Evolutionary conservation across 2,113 vertebrate species (phyloP), one percentile per base, ranked within the genome.

Genomic region (Dolichallabes microphthalmus): DNA sequence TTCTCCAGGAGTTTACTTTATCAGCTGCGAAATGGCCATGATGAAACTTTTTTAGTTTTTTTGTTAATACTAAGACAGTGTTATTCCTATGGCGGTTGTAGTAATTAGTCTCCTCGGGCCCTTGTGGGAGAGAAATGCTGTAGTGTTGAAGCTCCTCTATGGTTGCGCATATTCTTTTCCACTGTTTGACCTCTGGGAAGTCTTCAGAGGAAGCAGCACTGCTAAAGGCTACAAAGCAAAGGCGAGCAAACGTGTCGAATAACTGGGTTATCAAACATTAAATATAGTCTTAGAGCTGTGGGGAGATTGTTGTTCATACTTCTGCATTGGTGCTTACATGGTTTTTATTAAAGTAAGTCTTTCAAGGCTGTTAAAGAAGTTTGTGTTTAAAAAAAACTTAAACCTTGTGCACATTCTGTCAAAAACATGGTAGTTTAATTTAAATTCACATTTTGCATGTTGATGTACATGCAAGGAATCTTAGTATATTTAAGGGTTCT

Each of bases 91-190:
- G 89, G 90, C 45, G 68, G 88, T 87, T 81, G 82, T 19, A 7
- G 89, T 89, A 91, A 90, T 89, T 75, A 88, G 82, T 57, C 27
- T 61, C 82, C 87, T 88, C 77, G 25, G 17, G 25, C 53, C 64
- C 79, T 58, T 77, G 13, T 66, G 78, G 64, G 69, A 86, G 87
- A 80, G 64, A 75, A 78, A 52, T 66, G 85, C 85, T 77, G 63
- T 27, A n/a, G 25, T 57, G 80, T 55, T 53, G 52, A 35, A 71
- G 39, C 45, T 75, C 88, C 82, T 35, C 85, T 84, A 27, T 88
- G 88, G 87, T 85, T 89, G 88, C 88, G 80, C 88, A 76, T 87
- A 61, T 84, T 86, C 88, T 88, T 93, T 94, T 93, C 93, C 92
- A 91, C 88, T 69, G 66, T 79, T 52, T 87, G 77, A 84, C 90